Evolutionary conservation across 2,888 invertebrate genomes (phyloP).

Genomic region (Eubasilissa splendida): DNA sequence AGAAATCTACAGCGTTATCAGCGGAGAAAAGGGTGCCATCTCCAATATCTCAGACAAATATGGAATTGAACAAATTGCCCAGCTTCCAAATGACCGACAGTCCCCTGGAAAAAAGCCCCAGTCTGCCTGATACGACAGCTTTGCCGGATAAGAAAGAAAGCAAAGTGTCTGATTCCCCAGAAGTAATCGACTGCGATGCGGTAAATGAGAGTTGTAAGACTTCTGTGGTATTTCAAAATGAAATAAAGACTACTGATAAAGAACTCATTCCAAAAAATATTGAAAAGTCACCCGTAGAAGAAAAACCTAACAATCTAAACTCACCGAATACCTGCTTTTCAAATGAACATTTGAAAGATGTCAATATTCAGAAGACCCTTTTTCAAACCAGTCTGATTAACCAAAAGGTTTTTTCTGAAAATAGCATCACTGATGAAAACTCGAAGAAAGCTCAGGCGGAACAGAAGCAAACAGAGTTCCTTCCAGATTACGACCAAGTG

Average conservation of each 20-base stretch:
- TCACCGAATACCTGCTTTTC: neutral
- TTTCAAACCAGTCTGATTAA: conserved; percentile 29
- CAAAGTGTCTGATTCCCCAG: conserved; percentile 58
- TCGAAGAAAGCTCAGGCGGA: conserved; percentile 12
- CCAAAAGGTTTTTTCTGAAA: conserved; percentile 24
- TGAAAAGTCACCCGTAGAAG: neutral
- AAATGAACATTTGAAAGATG: conserved; percentile 30
- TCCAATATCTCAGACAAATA: neutral
- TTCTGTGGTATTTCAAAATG: conserved; percentile 30
- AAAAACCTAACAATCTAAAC: neutral
- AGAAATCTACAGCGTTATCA: conserved; percentile 31
- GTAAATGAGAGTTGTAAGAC: conserved; percentile 14
- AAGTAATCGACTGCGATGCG: conserved; percentile 44
- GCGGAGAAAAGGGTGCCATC: conserved; percentile 25
- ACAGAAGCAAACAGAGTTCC: conserved; percentile 16
- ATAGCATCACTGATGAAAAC: neutral
- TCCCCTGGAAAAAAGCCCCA: conserved; percentile 64
- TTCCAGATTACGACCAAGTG: conserved; percentile 25
- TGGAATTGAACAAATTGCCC: conserved; percentile 23
- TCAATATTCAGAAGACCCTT: conserved; percentile 31
- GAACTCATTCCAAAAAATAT: conserved; percentile 15
- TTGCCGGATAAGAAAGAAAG: conserved; percentile 63
- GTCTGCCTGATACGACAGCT: conserved; percentile 65
- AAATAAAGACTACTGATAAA: conserved; percentile 16
- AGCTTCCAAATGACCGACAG: conserved; percentile 52